Evolutionary conservation across 1,140 invertebrate genomes (phyloP).

Genomic region (Drosophila erecta): DNA sequence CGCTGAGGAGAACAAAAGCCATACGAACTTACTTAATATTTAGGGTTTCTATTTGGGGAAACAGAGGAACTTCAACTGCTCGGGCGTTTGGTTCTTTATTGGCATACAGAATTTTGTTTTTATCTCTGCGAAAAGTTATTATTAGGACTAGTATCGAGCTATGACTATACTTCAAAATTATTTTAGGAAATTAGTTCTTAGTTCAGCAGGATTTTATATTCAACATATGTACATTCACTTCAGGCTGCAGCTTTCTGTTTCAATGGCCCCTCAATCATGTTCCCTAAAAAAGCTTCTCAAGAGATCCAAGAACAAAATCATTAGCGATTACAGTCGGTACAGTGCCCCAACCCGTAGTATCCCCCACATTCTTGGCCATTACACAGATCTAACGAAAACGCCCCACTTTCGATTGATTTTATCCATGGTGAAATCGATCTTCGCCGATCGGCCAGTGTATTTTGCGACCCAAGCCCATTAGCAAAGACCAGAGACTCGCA

Average conservation of each 20-base stretch:
- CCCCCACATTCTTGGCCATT: constrained; percentile 7
- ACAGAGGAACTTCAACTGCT: background rate
- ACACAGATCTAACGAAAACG: constrained; percentile 6
- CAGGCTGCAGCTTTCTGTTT: too few relatives aligned
- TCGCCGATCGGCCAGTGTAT: constrained; percentile 26
- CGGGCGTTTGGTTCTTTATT: background rate
- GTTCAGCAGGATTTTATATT: too few relatives aligned
- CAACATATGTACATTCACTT: too few relatives aligned
- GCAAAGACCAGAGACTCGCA: constrained; percentile 31
- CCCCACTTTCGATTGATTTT: constrained; percentile 35
- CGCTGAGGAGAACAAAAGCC: constrained; percentile 17
- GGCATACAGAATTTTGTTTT: background rate
- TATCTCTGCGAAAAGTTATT: background rate
- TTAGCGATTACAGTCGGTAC: background rate
- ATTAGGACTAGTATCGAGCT: too few relatives aligned
- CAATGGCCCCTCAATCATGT: too few relatives aligned
- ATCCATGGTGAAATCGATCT: constrained; percentile 50
- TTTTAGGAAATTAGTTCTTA: too few relatives aligned
- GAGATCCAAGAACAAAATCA: background rate
- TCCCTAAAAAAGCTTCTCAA: too few relatives aligned
- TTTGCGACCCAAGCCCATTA: constrained; percentile 20
- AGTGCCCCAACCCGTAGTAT: background rate
- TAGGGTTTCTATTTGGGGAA: constrained; percentile 23
- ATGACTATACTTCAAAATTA: too few relatives aligned
- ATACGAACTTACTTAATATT: constrained; percentile 26